Conservation (phyloP, 2,888 invertebrate species). For the Microplitis deprimator region DNA sequence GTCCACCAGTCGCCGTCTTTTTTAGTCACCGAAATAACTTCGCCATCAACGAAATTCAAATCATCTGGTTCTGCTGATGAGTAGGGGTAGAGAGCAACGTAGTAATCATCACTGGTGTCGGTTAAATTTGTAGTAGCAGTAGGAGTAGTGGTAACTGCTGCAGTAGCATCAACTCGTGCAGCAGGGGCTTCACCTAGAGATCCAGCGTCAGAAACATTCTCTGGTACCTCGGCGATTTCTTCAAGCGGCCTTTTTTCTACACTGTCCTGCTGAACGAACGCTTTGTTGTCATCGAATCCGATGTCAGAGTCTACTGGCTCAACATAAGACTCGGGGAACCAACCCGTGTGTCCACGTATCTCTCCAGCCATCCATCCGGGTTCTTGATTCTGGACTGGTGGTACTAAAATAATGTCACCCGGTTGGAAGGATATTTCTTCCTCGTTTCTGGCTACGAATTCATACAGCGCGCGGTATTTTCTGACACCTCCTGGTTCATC, state of each 20-base stretch:
- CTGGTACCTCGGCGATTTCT: constrained; percentile 84
- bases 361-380: constrained; percentile 98
- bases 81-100: constrained; percentile 92
- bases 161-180: constrained; percentile 60
- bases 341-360: constrained; percentile 90
- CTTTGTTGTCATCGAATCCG: constrained; percentile 60
- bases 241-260: constrained; percentile 72
- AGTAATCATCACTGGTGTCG: constrained; percentile 78
- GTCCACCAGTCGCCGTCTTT: constrained; percentile 99
- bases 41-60: constrained; percentile 88
- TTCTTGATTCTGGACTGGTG: constrained; percentile 88
- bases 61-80: constrained; percentile 92
- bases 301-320: constrained; percentile 78
- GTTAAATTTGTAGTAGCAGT: constrained; percentile 48
- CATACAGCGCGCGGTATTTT: constrained; percentile 92
- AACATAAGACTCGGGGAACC: constrained; percentile 98
- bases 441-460: constrained; percentile 90
- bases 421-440: constrained; percentile 96
- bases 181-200: constrained; percentile 68
- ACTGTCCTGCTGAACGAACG: constrained; percentile 67
- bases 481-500: constrained; percentile 72
- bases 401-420: constrained; percentile 91
- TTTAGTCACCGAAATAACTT: constrained; percentile 88
- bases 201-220: constrained; percentile 74
- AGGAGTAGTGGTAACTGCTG: constrained; percentile 61